Evolutionary conservation across 1,140 invertebrate genomes (phyloP).

Genomic region (Drosophila albomicans): DNA sequence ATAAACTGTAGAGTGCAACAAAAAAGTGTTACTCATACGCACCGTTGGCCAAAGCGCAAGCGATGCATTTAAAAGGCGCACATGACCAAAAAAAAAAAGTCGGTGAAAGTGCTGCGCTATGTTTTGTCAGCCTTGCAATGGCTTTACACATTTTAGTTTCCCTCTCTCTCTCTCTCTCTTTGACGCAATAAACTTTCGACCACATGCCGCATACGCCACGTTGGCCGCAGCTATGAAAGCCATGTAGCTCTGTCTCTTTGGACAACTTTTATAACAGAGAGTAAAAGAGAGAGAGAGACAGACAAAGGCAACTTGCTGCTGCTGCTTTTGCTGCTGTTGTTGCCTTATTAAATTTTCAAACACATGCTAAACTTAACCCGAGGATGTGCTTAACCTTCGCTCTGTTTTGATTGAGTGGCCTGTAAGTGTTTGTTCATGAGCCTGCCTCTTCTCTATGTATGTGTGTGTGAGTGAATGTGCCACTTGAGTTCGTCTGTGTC

Average conservation of each 20-base stretch:
- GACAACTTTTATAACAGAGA: constrained; percentile 30
- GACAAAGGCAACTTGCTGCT: neutral
- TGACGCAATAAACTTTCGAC: constrained; percentile 25
- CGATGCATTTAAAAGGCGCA: constrained; percentile 60
- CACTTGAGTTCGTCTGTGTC: constrained; percentile 16
- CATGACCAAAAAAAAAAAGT: constrained; percentile 16
- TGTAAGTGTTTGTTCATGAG: constrained; percentile 76
- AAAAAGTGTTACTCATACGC: constrained; percentile 70
- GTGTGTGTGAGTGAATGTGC: constrained; percentile 5
- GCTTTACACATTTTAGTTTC: too few relatives aligned
- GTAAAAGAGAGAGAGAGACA: neutral
- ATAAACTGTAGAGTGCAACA: constrained; percentile 53
- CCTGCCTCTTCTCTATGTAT: constrained; percentile 32
- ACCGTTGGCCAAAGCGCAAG: constrained; percentile 69
- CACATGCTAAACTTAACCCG: constrained; percentile 81
- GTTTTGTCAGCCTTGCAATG: constrained; percentile 27
- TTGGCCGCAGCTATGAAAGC: constrained; percentile 25
- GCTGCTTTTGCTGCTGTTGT: constrained; percentile 23
- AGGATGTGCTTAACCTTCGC: constrained; percentile 80
- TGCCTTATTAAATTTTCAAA: constrained; percentile 82
- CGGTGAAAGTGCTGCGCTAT: constrained; percentile 1
- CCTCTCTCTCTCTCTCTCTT: constrained; percentile 18
- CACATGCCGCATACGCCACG: constrained; percentile 16
- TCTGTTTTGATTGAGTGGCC: constrained; percentile 81
- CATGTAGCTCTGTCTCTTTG: constrained; percentile 14